Percentiles rank a stretch among this genome's conserved stretches.
These are phyloP conservation scores for Pogona vitticeps DNA, from an alignment of 2,113 vertebrate genomes.

Conservation along the genomic window DNA sequence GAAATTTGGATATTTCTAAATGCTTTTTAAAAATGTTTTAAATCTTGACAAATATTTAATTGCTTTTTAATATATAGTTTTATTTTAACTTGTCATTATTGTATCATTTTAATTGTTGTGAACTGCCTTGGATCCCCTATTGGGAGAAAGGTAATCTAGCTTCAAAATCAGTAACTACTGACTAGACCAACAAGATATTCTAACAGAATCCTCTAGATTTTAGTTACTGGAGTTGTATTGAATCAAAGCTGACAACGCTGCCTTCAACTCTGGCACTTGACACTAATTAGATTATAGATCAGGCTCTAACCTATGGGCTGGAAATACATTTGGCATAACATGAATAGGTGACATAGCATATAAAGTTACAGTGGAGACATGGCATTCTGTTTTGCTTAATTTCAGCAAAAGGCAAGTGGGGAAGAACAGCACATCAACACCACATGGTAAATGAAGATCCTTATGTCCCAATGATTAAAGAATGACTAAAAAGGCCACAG, in stretches of 20 bases:
- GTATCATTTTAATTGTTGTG: no score
- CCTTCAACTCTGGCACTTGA: background rate
- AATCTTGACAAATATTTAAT: no score
- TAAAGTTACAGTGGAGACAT: background rate
- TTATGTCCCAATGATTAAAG: slow-evolving; percentile 32
- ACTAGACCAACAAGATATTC: background rate
- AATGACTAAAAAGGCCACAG: slow-evolving; percentile 19
- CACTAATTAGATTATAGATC: background rate
- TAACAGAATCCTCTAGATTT: background rate
- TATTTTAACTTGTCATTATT: no score
- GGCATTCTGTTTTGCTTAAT: slow-evolving; percentile 15
- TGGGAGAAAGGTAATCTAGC: background rate
- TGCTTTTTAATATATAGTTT: no score
- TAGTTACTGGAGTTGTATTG: background rate
- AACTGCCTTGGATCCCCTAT: no score
- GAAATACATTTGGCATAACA: background rate
- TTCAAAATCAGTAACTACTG: background rate
- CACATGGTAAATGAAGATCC: slow-evolving; percentile 20
- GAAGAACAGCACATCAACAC: slow-evolving; percentile 37
- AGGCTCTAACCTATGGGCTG: background rate
- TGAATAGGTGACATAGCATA: background rate
- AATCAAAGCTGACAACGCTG: background rate
- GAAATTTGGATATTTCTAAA: no score
- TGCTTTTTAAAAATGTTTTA: no score
- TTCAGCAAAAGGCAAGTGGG: slow-evolving; percentile 49